A percentile compares a stretch with the other conserved stretches of the same genome.
Conservation (phyloP, 2,888 invertebrate species). For the Hylaea fasciaria region DNA sequence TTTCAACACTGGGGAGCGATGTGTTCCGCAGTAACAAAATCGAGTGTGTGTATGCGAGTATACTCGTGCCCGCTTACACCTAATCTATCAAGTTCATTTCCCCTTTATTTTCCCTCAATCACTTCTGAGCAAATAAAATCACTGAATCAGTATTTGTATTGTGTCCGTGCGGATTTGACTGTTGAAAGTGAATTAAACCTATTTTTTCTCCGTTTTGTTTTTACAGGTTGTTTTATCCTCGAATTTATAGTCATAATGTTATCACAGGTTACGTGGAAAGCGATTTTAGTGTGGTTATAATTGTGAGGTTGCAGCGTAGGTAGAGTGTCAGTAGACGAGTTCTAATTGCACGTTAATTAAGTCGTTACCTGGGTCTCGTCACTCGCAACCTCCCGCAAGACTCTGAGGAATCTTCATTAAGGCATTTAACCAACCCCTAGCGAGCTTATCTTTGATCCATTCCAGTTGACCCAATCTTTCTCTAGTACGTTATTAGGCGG, state of each 20-base stretch:
- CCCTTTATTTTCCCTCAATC: conserved; percentile 41
- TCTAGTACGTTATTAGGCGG: conserved; percentile 12
- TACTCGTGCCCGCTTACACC: conserved; percentile 44
- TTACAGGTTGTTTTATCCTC: not conserved
- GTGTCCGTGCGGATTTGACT: too few relatives aligned
- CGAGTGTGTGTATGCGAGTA: conserved; percentile 38
- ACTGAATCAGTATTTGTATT: conserved; percentile 33
- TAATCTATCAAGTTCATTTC: conserved; percentile 46
- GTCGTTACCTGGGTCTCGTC: conserved; percentile 67
- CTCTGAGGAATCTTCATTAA: conserved; percentile 59
- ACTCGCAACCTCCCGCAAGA: conserved; percentile 46
- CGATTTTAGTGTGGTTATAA: conserved; percentile 7
- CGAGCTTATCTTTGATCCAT: conserved; percentile 52
- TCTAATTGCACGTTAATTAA: conserved; percentile 69
- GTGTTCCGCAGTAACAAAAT: conserved; percentile 72
- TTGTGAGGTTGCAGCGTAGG: conserved; percentile 15
- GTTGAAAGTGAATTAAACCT: too few relatives aligned
- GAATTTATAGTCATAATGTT: not conserved
- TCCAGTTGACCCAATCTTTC: conserved; percentile 29
- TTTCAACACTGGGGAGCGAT: conserved; percentile 73
- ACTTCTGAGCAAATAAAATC: conserved; percentile 38
- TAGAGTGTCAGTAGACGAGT: conserved; percentile 45
- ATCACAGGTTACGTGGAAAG: not conserved
- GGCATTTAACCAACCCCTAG: conserved; percentile 56
- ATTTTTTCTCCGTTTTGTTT: too few relatives aligned